Evolutionary conservation across 2,797 vertebrate species (phyloP).

Genomic region (Mormyrus proboscirostris): DNA sequence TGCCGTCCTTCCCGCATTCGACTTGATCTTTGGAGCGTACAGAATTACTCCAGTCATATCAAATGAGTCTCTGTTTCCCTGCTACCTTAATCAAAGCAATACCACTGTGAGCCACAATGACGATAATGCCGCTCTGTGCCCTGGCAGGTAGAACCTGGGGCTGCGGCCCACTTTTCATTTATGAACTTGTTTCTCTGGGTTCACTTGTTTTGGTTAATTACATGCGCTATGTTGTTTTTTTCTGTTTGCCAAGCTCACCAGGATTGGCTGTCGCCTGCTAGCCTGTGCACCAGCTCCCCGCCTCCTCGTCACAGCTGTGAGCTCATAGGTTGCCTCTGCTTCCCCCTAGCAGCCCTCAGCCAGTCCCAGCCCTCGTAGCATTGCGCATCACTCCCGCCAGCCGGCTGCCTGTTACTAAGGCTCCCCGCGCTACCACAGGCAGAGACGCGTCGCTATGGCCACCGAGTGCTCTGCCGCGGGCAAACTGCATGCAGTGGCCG

Average conservation of each 20-base stretch:
- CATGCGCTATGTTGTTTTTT: not conserved
- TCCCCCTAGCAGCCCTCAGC: not conserved
- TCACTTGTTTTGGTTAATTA: not conserved
- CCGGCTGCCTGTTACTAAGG: slow-evolving; percentile 1
- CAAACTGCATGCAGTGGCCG: not conserved
- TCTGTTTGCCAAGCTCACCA: not conserved
- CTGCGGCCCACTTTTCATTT: not conserved
- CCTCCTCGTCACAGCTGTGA: not conserved
- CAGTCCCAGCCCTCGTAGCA: not conserved
- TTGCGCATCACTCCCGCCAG: not conserved
- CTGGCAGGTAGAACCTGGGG: not conserved
- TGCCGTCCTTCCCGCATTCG: not conserved
- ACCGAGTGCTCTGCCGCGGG: not conserved
- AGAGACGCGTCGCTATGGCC: not conserved
- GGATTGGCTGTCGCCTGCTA: not conserved
- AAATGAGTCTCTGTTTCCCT: not conserved
- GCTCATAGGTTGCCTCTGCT: not conserved
- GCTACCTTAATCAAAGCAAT: not conserved
- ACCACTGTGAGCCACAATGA: not conserved
- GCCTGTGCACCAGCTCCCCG: not conserved
- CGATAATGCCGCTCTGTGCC: not conserved
- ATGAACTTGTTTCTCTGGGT: not conserved
- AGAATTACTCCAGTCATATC: not conserved
- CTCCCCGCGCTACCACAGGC: not conserved
- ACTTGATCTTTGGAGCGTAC: not conserved